Evolutionary conservation across 2,888 invertebrate species (phyloP), one percentile per base, ranked within the genome.

Genomic region (Clunio marinus): DNA sequence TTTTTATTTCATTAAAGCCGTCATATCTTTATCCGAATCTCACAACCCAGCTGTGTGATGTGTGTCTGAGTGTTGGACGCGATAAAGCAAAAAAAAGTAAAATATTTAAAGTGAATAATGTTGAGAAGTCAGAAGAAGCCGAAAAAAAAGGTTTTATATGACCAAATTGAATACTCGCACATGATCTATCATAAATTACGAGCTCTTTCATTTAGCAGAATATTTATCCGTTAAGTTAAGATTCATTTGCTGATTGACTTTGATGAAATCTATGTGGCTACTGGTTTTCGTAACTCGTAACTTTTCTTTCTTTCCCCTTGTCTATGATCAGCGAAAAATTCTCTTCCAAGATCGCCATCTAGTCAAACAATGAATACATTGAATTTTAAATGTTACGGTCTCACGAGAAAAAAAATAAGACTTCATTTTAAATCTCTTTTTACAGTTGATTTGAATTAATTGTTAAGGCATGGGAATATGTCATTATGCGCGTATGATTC

Each of bases 201-300:
- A 57, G 8, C 27, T 25, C 27, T 57, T 24, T 27, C 25, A 25
- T 27, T 57, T 57, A 27, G 25, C 57, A 13, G 17, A 25, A 4
- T 32, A 10, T 32, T 32, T 32, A 32, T 32, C 27, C 57, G 57
- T 27, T 24, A 57, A 24, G 57, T 27, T n/a, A 57, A 51, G 57
- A 57, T 24, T 66, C 66, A 66, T 66, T 66, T 46, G 32, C 27
- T 66, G 66, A 66, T 66, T 66, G 66, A 66, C 66, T 66, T 68
- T 68, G 58, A 58, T 68, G 68, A 68, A 68, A 68, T 58, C 68
- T 68, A 68, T 68, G 57, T 57, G 24, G 68, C 68, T 68, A 68
- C 68, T 68, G 68, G 68, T 68, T 57, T 68, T 68, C 35, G 51
- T n/a, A n/a, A n/a, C 51, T 66, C 45, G 57, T 22, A n/a, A 7